Evolutionary conservation across 2,888 invertebrate species (phyloP), one percentile per base, ranked within the genome.

Genomic region (Silvanus unidentatus): DNA sequence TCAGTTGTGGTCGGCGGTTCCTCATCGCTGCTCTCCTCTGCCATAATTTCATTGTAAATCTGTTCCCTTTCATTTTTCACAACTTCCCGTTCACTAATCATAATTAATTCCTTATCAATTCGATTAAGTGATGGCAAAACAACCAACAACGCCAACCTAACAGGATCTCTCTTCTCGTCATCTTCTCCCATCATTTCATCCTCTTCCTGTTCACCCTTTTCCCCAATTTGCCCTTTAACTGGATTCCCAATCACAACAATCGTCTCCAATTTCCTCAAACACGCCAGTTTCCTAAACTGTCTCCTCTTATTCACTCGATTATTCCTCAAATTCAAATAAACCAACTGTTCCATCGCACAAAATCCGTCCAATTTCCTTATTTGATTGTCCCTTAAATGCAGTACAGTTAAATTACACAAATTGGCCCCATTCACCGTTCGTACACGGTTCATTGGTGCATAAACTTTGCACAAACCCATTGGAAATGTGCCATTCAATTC

Each of bases 361-460:
- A 82, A 80, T 1, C 80, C 80, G 22, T 76, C 68, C 9, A 82
- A 59, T 34, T 70, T 66, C 39, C 66, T 73, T 45, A 82, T 72
- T 9, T 74, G 76, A 68, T 92, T 92, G 36, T 77, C 75, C 1
- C 89, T 78, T 28, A 90, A 66, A 60, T 91, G 89, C 10, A 92
- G 68, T 12, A 84, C 78, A 48, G 79, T 77, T 46, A 92, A 67
- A 56, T 80, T 78, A 0, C 65, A 61, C 54, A 87, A 72, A 32
- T 66, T 72, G 11, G 77, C 75, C 3, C 43, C 47, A 15, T 54
- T 54, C 4, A 65, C 52, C 10, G 48, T 58, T 4, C 43, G 50
- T 15, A 65, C 64, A 42, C 59, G 57, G 40, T 64, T 65, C 28
- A 52, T 49, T 1, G 58, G 63, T 45, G 90, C 68, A 66, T 88